phyloP scores from a whole-genome alignment of 2,888 invertebrate genomes.

The Diadegma fenestrale region DNA sequence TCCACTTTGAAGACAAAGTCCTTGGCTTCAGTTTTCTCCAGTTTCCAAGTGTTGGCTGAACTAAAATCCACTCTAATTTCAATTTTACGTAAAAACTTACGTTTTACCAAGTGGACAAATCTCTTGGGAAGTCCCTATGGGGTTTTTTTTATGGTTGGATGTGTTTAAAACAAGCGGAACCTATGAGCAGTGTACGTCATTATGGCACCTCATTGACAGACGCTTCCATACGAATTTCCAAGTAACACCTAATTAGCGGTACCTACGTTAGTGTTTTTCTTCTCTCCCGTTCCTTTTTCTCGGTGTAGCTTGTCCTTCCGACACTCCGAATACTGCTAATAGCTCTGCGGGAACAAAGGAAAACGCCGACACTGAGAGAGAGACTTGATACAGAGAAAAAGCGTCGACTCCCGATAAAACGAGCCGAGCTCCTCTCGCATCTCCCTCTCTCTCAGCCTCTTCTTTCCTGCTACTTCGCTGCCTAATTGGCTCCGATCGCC shows the following conservation, averaged over 20 bases:
- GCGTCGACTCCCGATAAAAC: constrained; percentile 61
- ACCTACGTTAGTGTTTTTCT: constrained; percentile 39
- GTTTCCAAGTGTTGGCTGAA: neutral
- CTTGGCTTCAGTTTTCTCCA: neutral
- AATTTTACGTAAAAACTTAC: neutral
- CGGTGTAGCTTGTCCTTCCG: constrained; percentile 12
- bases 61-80: neutral
- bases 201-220: constrained; percentile 10
- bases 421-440: constrained; percentile 64
- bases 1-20: neutral
- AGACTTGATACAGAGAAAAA: constrained; percentile 69
- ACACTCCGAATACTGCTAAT: constrained; percentile 54
- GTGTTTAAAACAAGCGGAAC: constrained; percentile 21
- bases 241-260: constrained; percentile 62
- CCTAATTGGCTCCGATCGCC: constrained; percentile 79
- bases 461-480: constrained; percentile 70
- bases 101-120: constrained; percentile 13
- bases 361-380: constrained; percentile 59
- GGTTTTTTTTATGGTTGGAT: constrained; percentile 20
- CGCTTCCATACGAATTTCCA: constrained; percentile 49
- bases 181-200: constrained; percentile 26
- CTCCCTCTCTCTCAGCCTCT: neutral
- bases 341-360: constrained; percentile 58
- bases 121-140: neutral
- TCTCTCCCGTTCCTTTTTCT: constrained; percentile 32